phyloP scores from a whole-genome alignment of 2,113 vertebrate species.

The Oenanthe oenanthe region DNA sequence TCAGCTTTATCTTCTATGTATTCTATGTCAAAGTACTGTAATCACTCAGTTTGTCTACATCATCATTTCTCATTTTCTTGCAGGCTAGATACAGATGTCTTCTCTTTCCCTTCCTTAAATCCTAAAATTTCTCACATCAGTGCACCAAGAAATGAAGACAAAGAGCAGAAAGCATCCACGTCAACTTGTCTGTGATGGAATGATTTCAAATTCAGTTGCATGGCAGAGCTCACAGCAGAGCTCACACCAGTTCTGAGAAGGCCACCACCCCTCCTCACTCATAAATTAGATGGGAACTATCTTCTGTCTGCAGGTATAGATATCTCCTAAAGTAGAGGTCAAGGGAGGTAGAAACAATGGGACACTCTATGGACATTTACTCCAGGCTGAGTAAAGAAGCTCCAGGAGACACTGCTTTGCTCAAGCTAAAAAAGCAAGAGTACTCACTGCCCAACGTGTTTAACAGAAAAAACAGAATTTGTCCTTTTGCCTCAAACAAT shows the following conservation, averaged over 20 bases:
- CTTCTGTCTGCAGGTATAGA: background rate
- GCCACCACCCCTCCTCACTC: background rate
- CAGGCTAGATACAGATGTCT: background rate
- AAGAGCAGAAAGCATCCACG: background rate
- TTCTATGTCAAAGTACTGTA: background rate
- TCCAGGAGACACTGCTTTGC: background rate
- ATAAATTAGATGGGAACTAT: background rate
- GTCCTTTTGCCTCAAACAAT: background rate
- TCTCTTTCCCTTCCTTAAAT: background rate
- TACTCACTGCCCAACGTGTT: background rate
- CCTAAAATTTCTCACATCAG: background rate
- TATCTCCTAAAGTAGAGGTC: background rate
- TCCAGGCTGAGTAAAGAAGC: background rate
- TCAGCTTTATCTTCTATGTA: background rate
- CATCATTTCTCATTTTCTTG: background rate
- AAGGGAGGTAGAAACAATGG: background rate
- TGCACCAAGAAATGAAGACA: background rate
- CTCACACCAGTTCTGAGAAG: background rate
- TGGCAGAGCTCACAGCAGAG: background rate
- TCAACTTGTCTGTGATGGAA: fast-evolving
- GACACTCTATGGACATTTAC: background rate
- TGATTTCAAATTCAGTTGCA: background rate
- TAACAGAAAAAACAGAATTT: background rate
- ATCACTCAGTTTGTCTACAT: background rate
- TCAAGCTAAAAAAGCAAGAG: background rate